Evolutionary conservation across 1,140 invertebrate species (phyloP).

Genomic region (Brevipalpus yothersi): DNA sequence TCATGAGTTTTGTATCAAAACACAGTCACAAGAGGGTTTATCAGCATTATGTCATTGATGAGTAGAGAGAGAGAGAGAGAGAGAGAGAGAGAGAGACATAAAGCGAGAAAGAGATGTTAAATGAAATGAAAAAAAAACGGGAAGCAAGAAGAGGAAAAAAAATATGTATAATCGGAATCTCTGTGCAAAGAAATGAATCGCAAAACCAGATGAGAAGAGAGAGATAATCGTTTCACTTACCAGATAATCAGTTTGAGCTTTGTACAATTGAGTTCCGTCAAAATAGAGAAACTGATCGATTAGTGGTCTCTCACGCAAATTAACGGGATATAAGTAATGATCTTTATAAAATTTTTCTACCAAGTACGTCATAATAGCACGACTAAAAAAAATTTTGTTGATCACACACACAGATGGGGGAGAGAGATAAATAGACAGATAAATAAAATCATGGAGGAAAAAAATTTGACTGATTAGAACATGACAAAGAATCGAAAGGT

Average conservation of each 20-base stretch:
- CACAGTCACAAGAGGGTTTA: neutral
- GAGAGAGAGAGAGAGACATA: neutral
- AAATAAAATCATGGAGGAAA: neutral
- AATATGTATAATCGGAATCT: neutral
- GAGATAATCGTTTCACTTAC: too few species aligned
- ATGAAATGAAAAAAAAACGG: neutral
- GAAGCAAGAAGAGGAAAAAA: neutral
- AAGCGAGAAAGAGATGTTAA: neutral
- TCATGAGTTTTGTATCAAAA: neutral
- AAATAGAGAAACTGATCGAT: slow-evolving; percentile 17
- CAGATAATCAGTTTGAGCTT: slow-evolving; percentile 4
- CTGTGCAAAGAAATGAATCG: too few species aligned
- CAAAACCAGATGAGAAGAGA: too few species aligned
- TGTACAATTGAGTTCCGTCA: slow-evolving; percentile 19
- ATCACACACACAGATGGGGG: neutral
- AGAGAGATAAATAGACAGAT: neutral
- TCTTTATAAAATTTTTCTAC: slow-evolving; percentile 16
- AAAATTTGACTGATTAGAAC: slow-evolving; percentile 16
- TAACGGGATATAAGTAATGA: slow-evolving; percentile 16
- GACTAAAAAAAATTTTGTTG: slow-evolving; percentile 8
- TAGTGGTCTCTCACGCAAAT: slow-evolving; percentile 16
- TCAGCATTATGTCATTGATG: too few species aligned
- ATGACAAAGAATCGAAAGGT: neutral
- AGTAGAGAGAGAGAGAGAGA: neutral
- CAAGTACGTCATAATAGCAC: slow-evolving; percentile 18